Base-by-base conservation (phyloP, 2,888 invertebrate species). In the Drosophila birchii region DNA sequence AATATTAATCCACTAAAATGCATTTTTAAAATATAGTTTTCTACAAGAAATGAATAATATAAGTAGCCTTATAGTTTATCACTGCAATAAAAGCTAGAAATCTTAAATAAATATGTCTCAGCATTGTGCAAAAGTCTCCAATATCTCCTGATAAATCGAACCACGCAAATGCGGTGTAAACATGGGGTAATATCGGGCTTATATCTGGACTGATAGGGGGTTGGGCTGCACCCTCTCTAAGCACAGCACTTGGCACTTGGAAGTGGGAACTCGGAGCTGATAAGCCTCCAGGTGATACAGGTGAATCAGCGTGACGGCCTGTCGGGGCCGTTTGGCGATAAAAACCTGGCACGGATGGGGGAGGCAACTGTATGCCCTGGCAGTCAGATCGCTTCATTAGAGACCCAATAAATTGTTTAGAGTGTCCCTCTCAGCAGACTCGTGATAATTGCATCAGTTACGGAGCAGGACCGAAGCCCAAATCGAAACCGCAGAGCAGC, bases 291-390 rank as follows among this genome's bases (percentile, higher is more conserved):
- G 47, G 47, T 20, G 64, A 49, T 59, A 44, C 71, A 70, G 71
- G 67, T 79, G 88, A 88, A 76, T 86, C 78, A 82, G 61, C 55
- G 59, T 81, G 81, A 88, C 88, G 82, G 77, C 29, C 41, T 41
- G 68, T 72, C 68, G 61, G 73, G 51, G 49, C 29, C 47, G 29
- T 12, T 41, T 6, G n/a, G 62, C 74, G 69, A 70, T 73, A 70
- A 60, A 62, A 32, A 36, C n/a, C 43, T n/a, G 3, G 7, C 41
- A 29, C n/a, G 20, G 34, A 38, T 44, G 44, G 26, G 41, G 58
- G 72, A 12, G 32, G 26, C 11, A 3, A 14, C 32, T 12, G 47
- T 32, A 18, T 34, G 66, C 34, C 66, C 32, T 18, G 41, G 61
- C 61, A 61, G 43, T 43, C 18, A 58, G 23, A 60, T 29, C 45